These are phyloP conservation scores for Zophobas morio DNA, from an alignment of 1,140 invertebrate species.

Conservation along the genomic window DNA sequence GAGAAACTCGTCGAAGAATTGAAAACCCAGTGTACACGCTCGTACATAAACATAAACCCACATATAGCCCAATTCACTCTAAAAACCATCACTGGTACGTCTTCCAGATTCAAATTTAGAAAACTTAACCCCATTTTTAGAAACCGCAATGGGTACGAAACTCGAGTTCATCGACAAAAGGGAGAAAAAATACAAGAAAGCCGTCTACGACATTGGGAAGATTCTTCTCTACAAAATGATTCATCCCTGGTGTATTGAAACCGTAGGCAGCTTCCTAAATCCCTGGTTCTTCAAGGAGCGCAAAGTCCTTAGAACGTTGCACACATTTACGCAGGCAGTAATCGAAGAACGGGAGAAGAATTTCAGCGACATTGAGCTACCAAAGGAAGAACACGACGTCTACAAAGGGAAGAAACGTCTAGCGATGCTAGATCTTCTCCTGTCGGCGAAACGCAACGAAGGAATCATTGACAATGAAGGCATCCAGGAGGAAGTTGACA, in stretches of 20 bases:
- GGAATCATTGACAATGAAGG: slow-evolving; percentile 73
- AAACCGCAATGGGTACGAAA: slow-evolving; percentile 86
- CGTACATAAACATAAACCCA: slow-evolving; percentile 71
- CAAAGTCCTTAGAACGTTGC: slow-evolving; percentile 71
- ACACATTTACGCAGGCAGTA: slow-evolving; percentile 73
- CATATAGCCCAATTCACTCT: slow-evolving; percentile 73
- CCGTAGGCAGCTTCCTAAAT: slow-evolving; percentile 70
- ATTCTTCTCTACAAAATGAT: slow-evolving; percentile 69
- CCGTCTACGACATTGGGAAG: slow-evolving; percentile 63
- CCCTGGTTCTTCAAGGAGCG: slow-evolving; percentile 69
- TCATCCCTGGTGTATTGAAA: slow-evolving; percentile 73
- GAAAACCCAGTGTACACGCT: slow-evolving; percentile 62
- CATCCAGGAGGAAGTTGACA: slow-evolving; percentile 87
- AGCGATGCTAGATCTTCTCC: slow-evolving; percentile 86
- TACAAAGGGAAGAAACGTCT: slow-evolving; percentile 70
- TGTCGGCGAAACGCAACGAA: slow-evolving; percentile 72
- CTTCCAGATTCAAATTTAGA: neutral
- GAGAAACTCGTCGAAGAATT: slow-evolving; percentile 71
- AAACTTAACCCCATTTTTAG: slow-evolving; percentile 66
- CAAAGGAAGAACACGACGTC: slow-evolving; percentile 19
- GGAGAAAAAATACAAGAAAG: slow-evolving; percentile 76
- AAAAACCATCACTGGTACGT: slow-evolving; percentile 76
- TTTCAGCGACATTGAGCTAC: slow-evolving; percentile 17
- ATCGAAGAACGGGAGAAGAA: slow-evolving; percentile 53
- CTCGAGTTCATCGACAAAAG: slow-evolving; percentile 74